A percentile compares a stretch with the other conserved stretches of the same genome.
Conservation (phyloP, 2,888 invertebrate species). For the Linhomoeus sp. region DNA sequence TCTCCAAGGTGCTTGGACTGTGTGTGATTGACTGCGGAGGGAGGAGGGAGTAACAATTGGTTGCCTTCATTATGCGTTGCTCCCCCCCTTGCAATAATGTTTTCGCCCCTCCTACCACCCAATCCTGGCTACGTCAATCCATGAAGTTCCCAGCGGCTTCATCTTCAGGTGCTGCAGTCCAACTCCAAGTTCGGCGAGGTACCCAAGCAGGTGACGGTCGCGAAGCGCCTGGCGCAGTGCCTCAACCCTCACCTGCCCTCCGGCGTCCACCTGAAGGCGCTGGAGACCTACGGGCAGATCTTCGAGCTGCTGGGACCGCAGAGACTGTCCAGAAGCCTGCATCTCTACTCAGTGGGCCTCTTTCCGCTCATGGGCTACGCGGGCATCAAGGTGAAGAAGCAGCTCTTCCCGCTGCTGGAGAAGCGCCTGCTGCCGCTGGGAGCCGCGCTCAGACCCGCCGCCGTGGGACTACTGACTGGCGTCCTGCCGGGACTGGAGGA, state of each 20-base stretch:
- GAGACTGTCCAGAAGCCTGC: conserved; percentile 16
- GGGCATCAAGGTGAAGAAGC: conserved; percentile 67
- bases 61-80: too few relatives aligned
- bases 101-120: too few relatives aligned
- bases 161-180: conserved; percentile 47
- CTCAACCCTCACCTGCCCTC: conserved; percentile 76
- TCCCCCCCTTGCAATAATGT: too few relatives aligned
- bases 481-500: conserved; percentile 49
- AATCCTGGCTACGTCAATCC: too few relatives aligned
- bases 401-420: conserved; percentile 60
- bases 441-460: conserved; percentile 50
- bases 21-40: too few relatives aligned
- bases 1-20: conserved; percentile 50
- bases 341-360: conserved; percentile 41
- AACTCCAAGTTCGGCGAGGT: conserved; percentile 64
- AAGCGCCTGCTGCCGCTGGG: conserved; percentile 63
- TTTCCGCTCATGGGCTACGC: conserved; percentile 72
- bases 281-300: conserved; percentile 72
- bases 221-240: conserved; percentile 74
- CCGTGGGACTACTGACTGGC: conserved; percentile 68
- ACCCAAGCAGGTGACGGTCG: conserved; percentile 63
- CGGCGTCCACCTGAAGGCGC: conserved; percentile 70
- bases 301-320: conserved; percentile 62
- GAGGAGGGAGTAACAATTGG: too few relatives aligned
- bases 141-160: too few relatives aligned